Evolutionary conservation across 2,888 invertebrate genomes (phyloP), one percentile per base, ranked within the genome.

Genomic region (Drosophila ezoana): DNA sequence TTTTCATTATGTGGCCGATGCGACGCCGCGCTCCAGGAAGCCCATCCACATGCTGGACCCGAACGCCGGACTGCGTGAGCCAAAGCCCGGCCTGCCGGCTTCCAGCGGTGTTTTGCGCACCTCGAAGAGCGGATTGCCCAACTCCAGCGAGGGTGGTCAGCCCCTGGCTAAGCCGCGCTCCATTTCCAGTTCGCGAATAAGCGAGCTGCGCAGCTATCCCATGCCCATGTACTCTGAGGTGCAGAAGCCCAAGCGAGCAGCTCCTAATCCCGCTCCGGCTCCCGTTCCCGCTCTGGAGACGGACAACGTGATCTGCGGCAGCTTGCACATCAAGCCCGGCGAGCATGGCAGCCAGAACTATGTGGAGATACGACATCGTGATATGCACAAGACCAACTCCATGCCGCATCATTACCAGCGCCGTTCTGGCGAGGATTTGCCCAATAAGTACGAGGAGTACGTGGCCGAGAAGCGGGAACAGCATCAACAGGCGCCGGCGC

Each of bases 1-100:
- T 71, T 95, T 94, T 84, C 93, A 95, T 69, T 96, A 96, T 85
- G 94, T 95, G 62, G 95, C 95, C 3, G 96, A 96, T 91, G 95
- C 95, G 76, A 94, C 94, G 68, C 96, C 96, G 0, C 93, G 96
- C 81, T 96, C 96, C 66, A 92, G 96, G 44, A 94, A 95, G 87
- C 96, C 96, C 35, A 95, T 96, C 78, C 95, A 95, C 82, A 94
- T 96, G 68, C 93, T 95, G 57, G 81, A 89, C 13, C 8, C 20
- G 20, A 83, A 52, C 5, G 14, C 8, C 28, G 6, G 45, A 5
- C 3, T 62, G 44, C 20, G 32, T 3, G 35, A 18, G 20, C 14
- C 68, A 2, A 33, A 66, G 37, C 18, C 47, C 18, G 53, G 47
- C 11, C 0, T 47, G 20, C 81, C 86, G 0, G 68, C 71, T 0